Conservation (phyloP, 1,140 invertebrate species). For the Brachionus plicatilis region DNA sequence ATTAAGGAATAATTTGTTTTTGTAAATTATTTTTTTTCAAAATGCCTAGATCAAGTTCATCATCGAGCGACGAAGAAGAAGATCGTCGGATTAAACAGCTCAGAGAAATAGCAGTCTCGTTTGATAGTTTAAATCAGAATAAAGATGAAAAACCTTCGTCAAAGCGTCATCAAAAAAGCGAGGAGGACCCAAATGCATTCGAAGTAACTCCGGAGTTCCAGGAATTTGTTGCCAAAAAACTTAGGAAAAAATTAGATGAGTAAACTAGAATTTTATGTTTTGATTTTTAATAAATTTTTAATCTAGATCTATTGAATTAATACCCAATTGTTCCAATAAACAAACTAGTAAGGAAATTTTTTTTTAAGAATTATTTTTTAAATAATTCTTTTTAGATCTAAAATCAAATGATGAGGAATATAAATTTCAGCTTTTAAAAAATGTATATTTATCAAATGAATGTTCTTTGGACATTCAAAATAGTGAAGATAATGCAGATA, state of each 20-base stretch:
- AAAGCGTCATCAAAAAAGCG: not conserved
- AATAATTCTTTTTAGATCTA: not conserved
- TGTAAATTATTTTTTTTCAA: not conserved
- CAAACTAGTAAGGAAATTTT: not conserved
- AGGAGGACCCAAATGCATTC: not conserved
- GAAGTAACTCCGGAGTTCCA: constrained; percentile 7
- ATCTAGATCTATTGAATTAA: constrained; percentile 16
- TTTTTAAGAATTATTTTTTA: not conserved
- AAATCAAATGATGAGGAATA: not conserved
- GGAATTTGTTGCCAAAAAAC: constrained; percentile 15
- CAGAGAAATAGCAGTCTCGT: not conserved
- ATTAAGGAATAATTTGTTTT: not conserved
- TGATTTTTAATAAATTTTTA: not conserved
- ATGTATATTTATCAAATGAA: not conserved
- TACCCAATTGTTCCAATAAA: not conserved
- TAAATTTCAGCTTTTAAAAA: not conserved
- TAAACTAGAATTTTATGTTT: not conserved
- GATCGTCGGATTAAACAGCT: not conserved
- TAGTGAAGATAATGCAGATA: not conserved
- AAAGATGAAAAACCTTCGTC: not conserved
- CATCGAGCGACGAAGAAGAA: constrained; percentile 15
- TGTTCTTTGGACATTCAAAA: not conserved
- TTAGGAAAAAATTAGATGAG: constrained; percentile 16
- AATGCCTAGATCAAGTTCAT: constrained; percentile 5
- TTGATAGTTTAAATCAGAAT: not conserved